A percentile compares a stretch with the other conserved stretches of the same genome.
Evolutionary conservation across 2,113 vertebrate genomes (phyloP).

Genomic region (Herpetotheres cachinnans): DNA sequence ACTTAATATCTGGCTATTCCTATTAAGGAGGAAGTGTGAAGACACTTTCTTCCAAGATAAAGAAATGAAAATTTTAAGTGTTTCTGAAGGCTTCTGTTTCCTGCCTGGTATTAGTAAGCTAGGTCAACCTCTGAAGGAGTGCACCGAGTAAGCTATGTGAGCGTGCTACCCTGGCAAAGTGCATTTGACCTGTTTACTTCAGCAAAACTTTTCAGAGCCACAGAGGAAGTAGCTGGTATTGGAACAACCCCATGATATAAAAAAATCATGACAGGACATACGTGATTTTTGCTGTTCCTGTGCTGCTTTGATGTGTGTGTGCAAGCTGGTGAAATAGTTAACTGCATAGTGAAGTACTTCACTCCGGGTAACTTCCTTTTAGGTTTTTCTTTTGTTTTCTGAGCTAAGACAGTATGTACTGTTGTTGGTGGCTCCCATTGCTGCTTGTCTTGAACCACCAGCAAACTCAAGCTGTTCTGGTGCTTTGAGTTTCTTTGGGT

Average conservation of each 20-base stretch:
- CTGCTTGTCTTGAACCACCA: not conserved
- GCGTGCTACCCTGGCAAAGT: not conserved
- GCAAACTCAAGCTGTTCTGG: accelerated
- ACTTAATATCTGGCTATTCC: not conserved
- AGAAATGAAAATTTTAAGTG: not conserved
- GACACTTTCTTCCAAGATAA: not conserved
- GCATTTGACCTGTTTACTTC: not conserved
- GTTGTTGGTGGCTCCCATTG: not conserved
- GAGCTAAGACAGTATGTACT: not conserved
- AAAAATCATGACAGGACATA: not conserved
- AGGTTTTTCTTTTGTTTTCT: not conserved
- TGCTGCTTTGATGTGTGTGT: not conserved
- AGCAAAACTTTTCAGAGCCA: not conserved
- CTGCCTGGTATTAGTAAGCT: not conserved
- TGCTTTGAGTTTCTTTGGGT: not conserved
- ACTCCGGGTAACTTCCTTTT: not conserved
- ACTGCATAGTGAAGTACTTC: not conserved
- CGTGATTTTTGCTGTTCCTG: not conserved
- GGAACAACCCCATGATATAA: not conserved
- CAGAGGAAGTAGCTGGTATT: not conserved
- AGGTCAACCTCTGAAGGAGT: accelerated
- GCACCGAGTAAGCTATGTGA: accelerated
- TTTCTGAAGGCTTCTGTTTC: not conserved
- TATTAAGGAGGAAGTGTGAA: not conserved
- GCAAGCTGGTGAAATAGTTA: not conserved